phyloP scores from a whole-genome alignment of 1,140 invertebrate species.

The Drosophila gunungcola region DNA sequence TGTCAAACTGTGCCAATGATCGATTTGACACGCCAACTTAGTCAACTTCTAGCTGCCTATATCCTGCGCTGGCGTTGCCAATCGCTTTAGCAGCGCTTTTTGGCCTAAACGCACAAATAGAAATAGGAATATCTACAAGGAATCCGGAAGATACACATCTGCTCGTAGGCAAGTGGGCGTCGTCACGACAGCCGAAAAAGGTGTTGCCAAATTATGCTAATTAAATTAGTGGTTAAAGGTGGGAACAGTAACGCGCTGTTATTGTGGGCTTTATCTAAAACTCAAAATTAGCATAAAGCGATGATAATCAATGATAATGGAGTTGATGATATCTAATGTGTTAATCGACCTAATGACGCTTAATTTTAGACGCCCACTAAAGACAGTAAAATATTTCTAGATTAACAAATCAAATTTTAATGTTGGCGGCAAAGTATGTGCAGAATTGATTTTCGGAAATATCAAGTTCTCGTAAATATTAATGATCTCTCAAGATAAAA shows the following conservation, averaged over 20 bases:
- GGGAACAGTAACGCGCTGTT: neutral
- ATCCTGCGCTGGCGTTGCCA: constrained; percentile 63
- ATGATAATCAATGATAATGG: constrained; percentile 41
- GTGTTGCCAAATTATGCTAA: constrained; percentile 83
- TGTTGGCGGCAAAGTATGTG: neutral
- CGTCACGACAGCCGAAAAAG: constrained; percentile 37
- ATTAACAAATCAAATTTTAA: neutral
- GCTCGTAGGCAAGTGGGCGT: constrained; percentile 44
- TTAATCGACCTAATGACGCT: constrained; percentile 54
- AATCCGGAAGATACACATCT: constrained; percentile 32
- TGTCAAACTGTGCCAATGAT: constrained; percentile 83
- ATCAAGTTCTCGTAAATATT: neutral
- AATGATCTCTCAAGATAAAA: neutral
- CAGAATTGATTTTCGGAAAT: neutral
- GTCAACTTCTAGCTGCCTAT: constrained; percentile 55
- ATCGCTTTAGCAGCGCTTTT: constrained; percentile 78
- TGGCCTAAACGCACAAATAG: constrained; percentile 56
- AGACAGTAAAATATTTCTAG: constrained; percentile 27
- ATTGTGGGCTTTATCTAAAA: constrained; percentile 16
- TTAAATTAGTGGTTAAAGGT: constrained; percentile 53
- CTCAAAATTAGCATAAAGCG: constrained; percentile 31
- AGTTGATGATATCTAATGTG: constrained; percentile 40
- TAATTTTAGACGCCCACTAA: constrained; percentile 70
- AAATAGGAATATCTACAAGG: constrained; percentile 5
- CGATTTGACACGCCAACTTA: constrained; percentile 82